Conservation (phyloP, 2,888 invertebrate species). For the Pyrrhia umbra region DNA sequence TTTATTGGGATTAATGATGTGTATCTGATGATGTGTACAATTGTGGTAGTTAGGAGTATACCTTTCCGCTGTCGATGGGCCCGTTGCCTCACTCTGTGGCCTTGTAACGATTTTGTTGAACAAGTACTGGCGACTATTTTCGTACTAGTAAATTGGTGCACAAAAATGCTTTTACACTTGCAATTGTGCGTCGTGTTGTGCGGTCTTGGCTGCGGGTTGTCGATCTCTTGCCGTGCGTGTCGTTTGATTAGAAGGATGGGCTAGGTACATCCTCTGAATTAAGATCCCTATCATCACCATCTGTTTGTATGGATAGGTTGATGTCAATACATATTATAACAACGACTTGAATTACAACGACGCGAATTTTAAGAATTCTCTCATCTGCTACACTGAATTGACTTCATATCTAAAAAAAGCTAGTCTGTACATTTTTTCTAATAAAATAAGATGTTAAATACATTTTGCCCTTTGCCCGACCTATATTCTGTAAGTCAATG, state of each 20-base stretch:
- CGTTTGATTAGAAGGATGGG: slow-evolving; percentile 12
- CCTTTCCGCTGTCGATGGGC: slow-evolving; percentile 32
- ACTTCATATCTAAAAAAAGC: not conserved
- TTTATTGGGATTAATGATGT: slow-evolving; percentile 3
- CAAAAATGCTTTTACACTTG: slow-evolving; percentile 34
- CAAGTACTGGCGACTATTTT: slow-evolving; percentile 60
- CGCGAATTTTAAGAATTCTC: too few species aligned
- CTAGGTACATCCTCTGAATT: slow-evolving; percentile 27
- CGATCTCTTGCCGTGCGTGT: slow-evolving; percentile 21
- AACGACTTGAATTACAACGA: too few species aligned
- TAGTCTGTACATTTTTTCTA: not conserved
- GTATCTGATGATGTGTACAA: not conserved
- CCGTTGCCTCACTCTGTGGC: slow-evolving; percentile 40
- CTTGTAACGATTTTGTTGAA: slow-evolving; percentile 65
- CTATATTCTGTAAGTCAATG: slow-evolving; percentile 15
- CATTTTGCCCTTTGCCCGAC: slow-evolving; percentile 11
- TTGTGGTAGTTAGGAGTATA: not conserved
- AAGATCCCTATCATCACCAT: slow-evolving; percentile 11
- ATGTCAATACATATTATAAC: not conserved
- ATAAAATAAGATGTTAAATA: not conserved
- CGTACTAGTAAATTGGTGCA: slow-evolving; percentile 30
- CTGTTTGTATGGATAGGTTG: slow-evolving; percentile 1
- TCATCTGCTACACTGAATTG: not conserved
- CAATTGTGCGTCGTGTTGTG: slow-evolving; percentile 12
- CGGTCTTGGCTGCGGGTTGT: slow-evolving; percentile 5